Evolutionary conservation across 2,113 vertebrate genomes (phyloP).

Genomic region (Epinephelus cyanopodus): DNA sequence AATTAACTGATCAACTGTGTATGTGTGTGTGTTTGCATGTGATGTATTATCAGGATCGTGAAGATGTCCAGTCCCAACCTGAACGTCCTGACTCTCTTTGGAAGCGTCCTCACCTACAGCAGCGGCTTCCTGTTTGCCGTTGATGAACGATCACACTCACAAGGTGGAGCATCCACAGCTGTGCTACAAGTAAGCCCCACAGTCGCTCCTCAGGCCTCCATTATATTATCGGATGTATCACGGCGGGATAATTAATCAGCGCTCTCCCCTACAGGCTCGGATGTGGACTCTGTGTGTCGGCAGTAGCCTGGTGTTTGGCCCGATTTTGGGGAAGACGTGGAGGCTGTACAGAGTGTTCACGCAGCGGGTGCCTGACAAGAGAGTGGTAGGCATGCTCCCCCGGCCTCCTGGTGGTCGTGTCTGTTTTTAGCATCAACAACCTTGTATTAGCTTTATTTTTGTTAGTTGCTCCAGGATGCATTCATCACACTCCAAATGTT

Average conservation of each 20-base stretch:
- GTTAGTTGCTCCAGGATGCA: neutral
- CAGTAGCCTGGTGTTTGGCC: conserved; percentile 92
- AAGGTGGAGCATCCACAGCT: conserved; percentile 77
- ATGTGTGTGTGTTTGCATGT: neutral
- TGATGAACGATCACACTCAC: conserved; percentile 78
- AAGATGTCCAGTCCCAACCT: conserved; percentile 99
- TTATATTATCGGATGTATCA: neutral
- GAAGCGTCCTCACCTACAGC: conserved; percentile 92
- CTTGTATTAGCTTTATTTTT: neutral
- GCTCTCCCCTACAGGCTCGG: conserved; percentile 81
- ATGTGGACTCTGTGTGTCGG: conserved; percentile 93
- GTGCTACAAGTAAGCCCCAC: conserved; percentile 86
- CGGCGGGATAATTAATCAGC: neutral
- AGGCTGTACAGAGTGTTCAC: conserved; percentile 95
- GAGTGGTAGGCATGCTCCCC: conserved; percentile 89
- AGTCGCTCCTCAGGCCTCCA: neutral
- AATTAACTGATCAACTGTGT: neutral
- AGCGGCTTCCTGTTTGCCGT: conserved; percentile 93
- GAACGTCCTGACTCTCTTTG: conserved; percentile 92
- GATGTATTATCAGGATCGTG: conserved; percentile 88
- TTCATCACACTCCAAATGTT: neutral
- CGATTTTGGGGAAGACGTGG: conserved; percentile 96
- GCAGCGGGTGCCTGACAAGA: conserved; percentile 93
- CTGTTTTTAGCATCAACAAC: neutral
- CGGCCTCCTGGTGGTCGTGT: neutral